Evolutionary conservation across 2,113 vertebrate genomes (phyloP).

Genomic region (human (Homo sapiens)): DNA sequence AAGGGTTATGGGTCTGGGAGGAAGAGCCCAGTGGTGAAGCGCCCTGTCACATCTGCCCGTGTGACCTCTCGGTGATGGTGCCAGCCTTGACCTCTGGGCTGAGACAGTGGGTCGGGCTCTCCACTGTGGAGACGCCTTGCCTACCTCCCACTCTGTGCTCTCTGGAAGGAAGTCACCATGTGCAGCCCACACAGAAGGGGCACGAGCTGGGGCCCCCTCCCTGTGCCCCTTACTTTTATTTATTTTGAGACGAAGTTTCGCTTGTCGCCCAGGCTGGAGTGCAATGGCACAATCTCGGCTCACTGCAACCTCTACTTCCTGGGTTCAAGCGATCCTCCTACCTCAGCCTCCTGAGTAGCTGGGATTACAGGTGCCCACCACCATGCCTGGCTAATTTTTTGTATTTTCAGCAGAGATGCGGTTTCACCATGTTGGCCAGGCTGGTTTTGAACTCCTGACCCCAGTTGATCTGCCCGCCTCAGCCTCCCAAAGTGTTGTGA

Average conservation of each 20-base stretch:
- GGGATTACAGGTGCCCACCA: background rate
- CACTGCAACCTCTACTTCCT: background rate
- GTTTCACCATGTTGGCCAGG: background rate
- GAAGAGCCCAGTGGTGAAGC: fast-evolving
- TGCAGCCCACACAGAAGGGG: fast-evolving
- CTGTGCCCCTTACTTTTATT: background rate
- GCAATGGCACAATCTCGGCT: background rate
- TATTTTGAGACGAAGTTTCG: background rate
- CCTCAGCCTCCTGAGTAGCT: background rate
- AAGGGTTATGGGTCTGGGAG: background rate
- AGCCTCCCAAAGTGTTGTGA: background rate
- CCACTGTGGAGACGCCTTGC: background rate
- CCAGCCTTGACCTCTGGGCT: background rate
- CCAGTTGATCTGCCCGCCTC: background rate
- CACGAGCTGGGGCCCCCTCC: background rate
- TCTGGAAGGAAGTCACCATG: fast-evolving
- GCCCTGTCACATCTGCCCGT: fast-evolving
- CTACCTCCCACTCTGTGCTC: fast-evolving
- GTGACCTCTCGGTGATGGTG: fast-evolving
- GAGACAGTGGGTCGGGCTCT: fast-evolving
- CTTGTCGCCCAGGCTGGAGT: background rate
- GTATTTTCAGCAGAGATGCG: background rate
- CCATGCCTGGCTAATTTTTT: background rate
- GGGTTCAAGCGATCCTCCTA: background rate
- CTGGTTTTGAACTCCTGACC: background rate